phyloP scores from a whole-genome alignment of 2,113 vertebrate genomes.

The Eretmochelys imbricata region DNA sequence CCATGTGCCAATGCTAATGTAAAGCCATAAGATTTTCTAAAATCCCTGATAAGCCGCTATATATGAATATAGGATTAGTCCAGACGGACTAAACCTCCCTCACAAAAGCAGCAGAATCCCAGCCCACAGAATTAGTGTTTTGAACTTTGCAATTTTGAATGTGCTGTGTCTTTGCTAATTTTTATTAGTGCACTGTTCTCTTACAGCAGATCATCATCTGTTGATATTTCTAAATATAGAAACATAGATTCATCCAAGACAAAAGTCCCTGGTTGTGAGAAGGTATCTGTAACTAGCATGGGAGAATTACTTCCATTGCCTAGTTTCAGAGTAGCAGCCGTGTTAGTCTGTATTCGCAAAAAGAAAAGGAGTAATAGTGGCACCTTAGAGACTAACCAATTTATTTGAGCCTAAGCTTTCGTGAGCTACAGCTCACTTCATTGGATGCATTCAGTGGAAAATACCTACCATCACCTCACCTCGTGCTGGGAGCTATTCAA shows the following conservation, averaged over 20 bases:
- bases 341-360: too few species aligned
- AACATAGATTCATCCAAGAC: background rate
- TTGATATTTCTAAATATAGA: background rate
- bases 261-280: background rate
- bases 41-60: constrained; percentile 49
- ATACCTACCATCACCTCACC: background rate
- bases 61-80: constrained; percentile 45
- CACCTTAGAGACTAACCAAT: too few species aligned
- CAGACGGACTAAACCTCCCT: constrained; percentile 41
- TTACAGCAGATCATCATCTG: background rate
- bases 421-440: too few species aligned
- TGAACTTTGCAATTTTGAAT: background rate
- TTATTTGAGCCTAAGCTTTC: too few species aligned
- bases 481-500: background rate
- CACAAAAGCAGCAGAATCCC: background rate
- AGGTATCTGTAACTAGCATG: background rate
- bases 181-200: background rate
- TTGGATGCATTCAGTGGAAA: too few species aligned
- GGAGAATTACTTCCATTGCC: background rate
- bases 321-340: too few species aligned
- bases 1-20: constrained; percentile 15
- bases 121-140: background rate
- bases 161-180: background rate
- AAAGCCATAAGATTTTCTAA: constrained; percentile 26
- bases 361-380: too few species aligned